Conservation (phyloP, 2,113 vertebrate species). For the rat (Rattus norvegicus) region DNA sequence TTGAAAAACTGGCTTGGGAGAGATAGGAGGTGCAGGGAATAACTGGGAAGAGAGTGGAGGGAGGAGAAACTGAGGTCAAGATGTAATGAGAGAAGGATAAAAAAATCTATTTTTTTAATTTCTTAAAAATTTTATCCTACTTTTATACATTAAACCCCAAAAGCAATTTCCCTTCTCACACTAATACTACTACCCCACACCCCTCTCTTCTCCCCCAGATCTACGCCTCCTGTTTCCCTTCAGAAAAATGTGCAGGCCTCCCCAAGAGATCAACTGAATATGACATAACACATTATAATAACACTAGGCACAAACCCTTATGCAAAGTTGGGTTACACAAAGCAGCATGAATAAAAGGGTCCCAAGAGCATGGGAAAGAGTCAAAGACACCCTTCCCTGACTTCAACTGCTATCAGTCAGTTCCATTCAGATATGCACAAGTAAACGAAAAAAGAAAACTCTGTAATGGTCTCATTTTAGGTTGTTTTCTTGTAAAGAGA, state of each 20-base stretch:
- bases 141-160: background rate
- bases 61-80: no score
- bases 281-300: background rate
- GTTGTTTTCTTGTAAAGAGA: background rate
- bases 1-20: no score
- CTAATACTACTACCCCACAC: background rate
- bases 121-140: background rate
- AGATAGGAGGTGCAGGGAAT: no score
- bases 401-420: background rate
- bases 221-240: background rate
- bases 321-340: background rate
- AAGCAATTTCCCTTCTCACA: background rate
- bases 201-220: background rate
- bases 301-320: background rate
- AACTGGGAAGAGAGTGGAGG: no score
- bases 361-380: background rate
- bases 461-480: background rate
- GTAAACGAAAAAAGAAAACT: background rate
- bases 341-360: background rate
- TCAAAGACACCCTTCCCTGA: background rate
- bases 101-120: no score
- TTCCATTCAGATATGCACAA: background rate
- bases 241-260: background rate
- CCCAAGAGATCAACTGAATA: background rate
- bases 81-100: no score